A percentile compares a stretch with the other conserved stretches of the same genome.
phyloP scores from a whole-genome alignment of 2,797 vertebrate genomes.

The Dendrocincla tyrannina region DNA sequence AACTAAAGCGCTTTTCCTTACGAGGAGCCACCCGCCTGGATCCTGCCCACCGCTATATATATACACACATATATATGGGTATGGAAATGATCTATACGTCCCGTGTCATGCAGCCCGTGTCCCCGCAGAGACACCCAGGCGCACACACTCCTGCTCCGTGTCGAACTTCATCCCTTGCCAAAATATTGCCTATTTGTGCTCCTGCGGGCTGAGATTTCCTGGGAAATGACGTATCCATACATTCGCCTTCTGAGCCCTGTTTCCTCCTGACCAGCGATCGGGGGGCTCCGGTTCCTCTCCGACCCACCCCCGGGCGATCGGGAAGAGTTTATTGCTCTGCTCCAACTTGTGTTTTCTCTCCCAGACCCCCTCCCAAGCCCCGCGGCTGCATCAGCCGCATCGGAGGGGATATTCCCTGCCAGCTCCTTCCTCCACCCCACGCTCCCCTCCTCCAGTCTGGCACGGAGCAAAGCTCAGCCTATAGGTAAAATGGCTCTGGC shows the following conservation, averaged over 20 bases:
- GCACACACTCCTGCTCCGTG: fast-evolving
- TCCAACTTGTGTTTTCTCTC: neutral
- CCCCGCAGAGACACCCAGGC: neutral
- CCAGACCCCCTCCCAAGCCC: neutral
- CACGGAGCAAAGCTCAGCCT: neutral
- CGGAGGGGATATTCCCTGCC: neutral
- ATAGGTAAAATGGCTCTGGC: constrained; percentile 57
- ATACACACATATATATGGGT: fast-evolving
- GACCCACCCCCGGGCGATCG: neutral
- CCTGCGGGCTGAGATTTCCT: neutral
- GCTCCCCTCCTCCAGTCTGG: neutral
- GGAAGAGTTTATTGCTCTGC: neutral
- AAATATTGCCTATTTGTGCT: neutral
- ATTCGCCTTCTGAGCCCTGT: neutral
- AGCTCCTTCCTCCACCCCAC: neutral
- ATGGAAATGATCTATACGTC: fast-evolving
- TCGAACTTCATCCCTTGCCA: neutral
- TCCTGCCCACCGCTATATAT: neutral
- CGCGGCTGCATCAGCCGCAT: neutral
- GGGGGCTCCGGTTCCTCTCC: neutral
- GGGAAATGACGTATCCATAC: neutral
- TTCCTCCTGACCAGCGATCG: neutral
- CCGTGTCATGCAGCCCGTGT: neutral
- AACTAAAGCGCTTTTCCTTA: neutral
- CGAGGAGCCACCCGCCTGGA: neutral